These are phyloP conservation scores for Ladona fulva DNA, from an alignment of 1,140 invertebrate species.

Conservation along the genomic window DNA sequence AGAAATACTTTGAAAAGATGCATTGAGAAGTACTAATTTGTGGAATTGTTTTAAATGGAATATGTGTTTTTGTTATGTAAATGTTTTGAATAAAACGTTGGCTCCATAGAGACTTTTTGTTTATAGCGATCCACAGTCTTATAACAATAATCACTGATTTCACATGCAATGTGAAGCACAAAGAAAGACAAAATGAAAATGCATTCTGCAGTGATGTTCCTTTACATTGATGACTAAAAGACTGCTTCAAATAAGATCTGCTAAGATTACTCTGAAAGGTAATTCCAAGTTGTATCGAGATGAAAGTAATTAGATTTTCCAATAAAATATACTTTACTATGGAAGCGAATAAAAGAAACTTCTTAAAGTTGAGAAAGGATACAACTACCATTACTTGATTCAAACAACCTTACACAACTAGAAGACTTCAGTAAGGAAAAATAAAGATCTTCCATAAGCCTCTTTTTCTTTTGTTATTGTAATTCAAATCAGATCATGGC, in stretches of 20 bases:
- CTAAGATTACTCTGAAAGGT: no score
- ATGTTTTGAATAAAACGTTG: neutral
- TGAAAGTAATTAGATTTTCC: no score
- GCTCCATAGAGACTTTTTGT: neutral
- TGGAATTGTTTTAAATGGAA: neutral
- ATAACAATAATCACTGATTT: neutral
- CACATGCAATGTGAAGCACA: neutral
- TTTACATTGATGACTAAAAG: no score
- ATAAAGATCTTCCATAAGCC: neutral
- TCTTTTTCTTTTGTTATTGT: neutral
- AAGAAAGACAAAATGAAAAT: neutral
- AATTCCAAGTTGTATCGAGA: no score
- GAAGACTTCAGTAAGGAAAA: neutral
- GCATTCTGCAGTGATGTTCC: neutral
- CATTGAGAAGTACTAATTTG: conserved; percentile 29
- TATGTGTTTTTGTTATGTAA: neutral
- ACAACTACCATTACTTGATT: no score
- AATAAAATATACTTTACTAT: no score
- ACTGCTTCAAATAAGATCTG: no score
- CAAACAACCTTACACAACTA: no score
- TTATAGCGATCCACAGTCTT: neutral
- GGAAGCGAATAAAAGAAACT: no score
- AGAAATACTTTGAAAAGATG: conserved; percentile 63
- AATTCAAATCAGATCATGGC: conserved; percentile 5
- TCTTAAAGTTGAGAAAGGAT: no score